A percentile compares a stretch with the other conserved stretches of the same genome.
These are phyloP conservation scores for Hippoglossus stenolepis DNA, from an alignment of 2,113 vertebrate genomes.

Conservation along the genomic window DNA sequence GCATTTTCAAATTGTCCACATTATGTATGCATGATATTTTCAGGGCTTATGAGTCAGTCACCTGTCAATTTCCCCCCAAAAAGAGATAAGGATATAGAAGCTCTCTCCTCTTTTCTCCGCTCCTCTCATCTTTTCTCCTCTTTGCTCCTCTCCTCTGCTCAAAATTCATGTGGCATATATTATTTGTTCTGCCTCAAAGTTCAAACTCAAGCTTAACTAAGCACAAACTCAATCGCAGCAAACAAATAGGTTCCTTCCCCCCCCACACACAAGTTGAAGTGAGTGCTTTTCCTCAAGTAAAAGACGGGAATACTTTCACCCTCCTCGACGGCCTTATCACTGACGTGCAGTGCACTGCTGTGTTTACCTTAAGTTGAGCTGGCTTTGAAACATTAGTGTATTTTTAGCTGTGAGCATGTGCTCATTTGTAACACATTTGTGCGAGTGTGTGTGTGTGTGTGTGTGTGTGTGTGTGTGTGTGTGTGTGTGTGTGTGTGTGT, in stretches of 20 bases:
- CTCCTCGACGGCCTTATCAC: constrained; percentile 71
- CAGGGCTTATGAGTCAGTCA: too few species aligned
- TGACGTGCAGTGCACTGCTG: constrained; percentile 63
- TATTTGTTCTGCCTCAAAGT: constrained; percentile 65
- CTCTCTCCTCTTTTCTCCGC: constrained; percentile 9
- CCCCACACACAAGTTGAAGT: constrained; percentile 49
- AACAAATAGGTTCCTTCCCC: constrained; percentile 64
- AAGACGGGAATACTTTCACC: constrained; percentile 29
- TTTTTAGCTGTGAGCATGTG: constrained; percentile 46
- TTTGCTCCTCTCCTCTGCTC: constrained; percentile 7
- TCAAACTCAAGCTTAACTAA: constrained; percentile 67
- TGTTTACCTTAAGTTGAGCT: constrained; percentile 70
- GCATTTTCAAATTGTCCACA: too few species aligned
- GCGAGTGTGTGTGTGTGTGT: background rate
- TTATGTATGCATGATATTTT: too few species aligned
- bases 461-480: background rate
- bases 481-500: background rate
- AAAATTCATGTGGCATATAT: constrained; percentile 41
- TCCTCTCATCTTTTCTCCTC: background rate
- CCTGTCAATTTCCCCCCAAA: too few species aligned
- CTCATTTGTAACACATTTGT: constrained; percentile 38
- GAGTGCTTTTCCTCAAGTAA: constrained; percentile 43
- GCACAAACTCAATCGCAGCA: constrained; percentile 77
- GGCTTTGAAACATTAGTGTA: constrained; percentile 56
- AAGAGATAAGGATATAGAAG: too few species aligned